phyloP scores from a whole-genome alignment of 2,888 invertebrate genomes.

The Acleris emargana region DNA sequence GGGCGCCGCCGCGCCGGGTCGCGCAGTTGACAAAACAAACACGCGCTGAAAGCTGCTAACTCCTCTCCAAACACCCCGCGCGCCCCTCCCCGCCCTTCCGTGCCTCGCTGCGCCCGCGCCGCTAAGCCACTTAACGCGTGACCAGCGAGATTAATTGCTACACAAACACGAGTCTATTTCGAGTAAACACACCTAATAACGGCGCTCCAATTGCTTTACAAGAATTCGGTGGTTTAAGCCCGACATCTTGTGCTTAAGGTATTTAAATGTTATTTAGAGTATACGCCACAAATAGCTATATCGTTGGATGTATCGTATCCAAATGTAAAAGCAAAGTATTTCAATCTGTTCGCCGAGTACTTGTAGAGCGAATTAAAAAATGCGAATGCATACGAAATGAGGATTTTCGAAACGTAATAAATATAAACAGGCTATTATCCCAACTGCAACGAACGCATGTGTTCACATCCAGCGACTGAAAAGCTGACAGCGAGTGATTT shows the following conservation, averaged over 20 bases:
- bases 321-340: no score
- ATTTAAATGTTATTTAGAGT: conserved; percentile 20
- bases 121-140: conserved; percentile 35
- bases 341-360: no score
- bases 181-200: conserved; percentile 26
- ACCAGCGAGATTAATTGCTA: conserved; percentile 35
- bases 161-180: conserved; percentile 35
- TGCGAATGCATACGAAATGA: no score
- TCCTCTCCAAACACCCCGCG: conserved; percentile 40
- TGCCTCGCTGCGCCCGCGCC: conserved; percentile 15
- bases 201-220: conserved; percentile 26
- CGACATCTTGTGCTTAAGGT: conserved; percentile 7
- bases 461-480: not conserved
- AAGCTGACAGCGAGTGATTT: not conserved
- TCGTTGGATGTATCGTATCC: no score
- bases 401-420: no score
- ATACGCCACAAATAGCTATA: no score
- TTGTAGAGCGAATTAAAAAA: no score
- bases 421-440: no score
- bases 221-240: conserved; percentile 33
- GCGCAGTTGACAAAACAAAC: conserved; percentile 35
- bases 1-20: conserved; percentile 23
- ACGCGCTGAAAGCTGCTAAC: conserved; percentile 41
- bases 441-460: no score
- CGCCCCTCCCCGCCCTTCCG: conserved; percentile 20